A percentile compares a stretch with the other conserved stretches of the same genome.
Evolutionary conservation across 2,113 vertebrate genomes (phyloP).

Genomic region (Vombatus ursinus): DNA sequence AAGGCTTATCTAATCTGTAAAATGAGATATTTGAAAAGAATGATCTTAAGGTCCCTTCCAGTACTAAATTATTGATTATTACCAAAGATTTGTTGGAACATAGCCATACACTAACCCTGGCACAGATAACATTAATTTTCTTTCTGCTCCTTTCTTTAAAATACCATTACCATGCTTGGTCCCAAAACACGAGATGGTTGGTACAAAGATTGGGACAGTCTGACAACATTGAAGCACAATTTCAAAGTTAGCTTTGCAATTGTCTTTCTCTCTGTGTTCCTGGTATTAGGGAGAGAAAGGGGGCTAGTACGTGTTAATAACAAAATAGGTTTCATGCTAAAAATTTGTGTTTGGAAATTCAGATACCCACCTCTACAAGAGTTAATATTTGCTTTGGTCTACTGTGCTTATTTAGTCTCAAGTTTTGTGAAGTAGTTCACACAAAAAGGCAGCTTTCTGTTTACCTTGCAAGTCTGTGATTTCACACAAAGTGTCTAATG

Average conservation of each 20-base stretch:
- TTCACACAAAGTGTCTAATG: constrained; percentile 59
- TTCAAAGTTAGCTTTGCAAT: background rate
- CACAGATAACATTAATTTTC: background rate
- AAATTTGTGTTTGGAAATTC: constrained; percentile 70
- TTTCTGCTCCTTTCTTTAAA: constrained; percentile 6
- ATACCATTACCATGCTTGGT: constrained; percentile 11
- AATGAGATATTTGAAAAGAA: background rate
- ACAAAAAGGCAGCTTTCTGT: constrained; percentile 65
- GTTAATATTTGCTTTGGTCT: constrained; percentile 78
- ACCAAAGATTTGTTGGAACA: background rate
- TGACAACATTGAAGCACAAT: background rate
- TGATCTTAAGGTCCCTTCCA: background rate
- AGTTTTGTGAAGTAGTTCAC: constrained; percentile 71
- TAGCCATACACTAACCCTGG: background rate
- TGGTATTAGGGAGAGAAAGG: background rate
- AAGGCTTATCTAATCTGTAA: background rate
- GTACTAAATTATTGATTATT: background rate
- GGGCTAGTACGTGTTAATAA: constrained; percentile 51
- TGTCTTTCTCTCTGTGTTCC: constrained; percentile 39
- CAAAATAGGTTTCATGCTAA: constrained; percentile 50
- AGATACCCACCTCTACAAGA: constrained; percentile 34
- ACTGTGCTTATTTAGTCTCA: constrained; percentile 69
- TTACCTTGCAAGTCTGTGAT: constrained; percentile 65
- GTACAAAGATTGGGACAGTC: constrained; percentile 1
- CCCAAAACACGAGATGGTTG: constrained; percentile 18